phyloP scores from a whole-genome alignment of 1,140 invertebrate species.

The Marisa cornuarietis region DNA sequence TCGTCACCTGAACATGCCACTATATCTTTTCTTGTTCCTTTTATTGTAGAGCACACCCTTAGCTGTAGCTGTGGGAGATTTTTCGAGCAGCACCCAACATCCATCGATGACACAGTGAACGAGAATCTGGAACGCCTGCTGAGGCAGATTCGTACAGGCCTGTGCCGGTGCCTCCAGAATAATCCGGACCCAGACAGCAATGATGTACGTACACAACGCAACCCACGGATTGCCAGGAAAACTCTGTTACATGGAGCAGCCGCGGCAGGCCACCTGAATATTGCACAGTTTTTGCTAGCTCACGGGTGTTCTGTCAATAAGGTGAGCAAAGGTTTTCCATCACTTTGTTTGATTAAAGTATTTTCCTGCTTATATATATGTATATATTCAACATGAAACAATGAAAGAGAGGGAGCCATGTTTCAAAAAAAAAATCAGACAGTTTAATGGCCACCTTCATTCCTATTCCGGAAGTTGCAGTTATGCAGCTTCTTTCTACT shows the following conservation, averaged over 20 bases:
- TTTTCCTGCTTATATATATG: background rate
- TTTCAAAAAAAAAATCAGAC: background rate
- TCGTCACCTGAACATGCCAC: too few relatives aligned
- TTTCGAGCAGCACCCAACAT: conserved; percentile 37
- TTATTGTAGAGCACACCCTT: background rate
- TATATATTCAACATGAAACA: background rate
- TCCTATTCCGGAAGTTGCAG: too few relatives aligned
- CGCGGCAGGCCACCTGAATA: conserved; percentile 14
- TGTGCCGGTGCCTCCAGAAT: conserved; percentile 27
- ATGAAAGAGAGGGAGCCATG: background rate
- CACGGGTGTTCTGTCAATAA: conserved; percentile 15
- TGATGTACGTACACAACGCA: background rate
- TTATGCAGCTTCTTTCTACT: too few relatives aligned
- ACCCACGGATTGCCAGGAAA: conserved; percentile 8
- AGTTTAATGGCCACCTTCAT: too few relatives aligned
- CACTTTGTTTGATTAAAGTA: background rate
- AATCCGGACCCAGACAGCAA: background rate
- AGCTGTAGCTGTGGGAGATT: conserved; percentile 34
- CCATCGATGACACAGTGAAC: conserved; percentile 22
- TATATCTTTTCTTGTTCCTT: background rate
- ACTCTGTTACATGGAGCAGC: conserved; percentile 19
- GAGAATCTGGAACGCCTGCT: conserved; percentile 19
- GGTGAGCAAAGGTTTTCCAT: background rate
- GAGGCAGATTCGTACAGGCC: conserved; percentile 15
- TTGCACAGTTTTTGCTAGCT: conserved; percentile 21